Percentiles rank a stretch among this genome's conserved stretches.
phyloP scores from a whole-genome alignment of 2,113 vertebrate species.

The Ellobius talpinus region DNA sequence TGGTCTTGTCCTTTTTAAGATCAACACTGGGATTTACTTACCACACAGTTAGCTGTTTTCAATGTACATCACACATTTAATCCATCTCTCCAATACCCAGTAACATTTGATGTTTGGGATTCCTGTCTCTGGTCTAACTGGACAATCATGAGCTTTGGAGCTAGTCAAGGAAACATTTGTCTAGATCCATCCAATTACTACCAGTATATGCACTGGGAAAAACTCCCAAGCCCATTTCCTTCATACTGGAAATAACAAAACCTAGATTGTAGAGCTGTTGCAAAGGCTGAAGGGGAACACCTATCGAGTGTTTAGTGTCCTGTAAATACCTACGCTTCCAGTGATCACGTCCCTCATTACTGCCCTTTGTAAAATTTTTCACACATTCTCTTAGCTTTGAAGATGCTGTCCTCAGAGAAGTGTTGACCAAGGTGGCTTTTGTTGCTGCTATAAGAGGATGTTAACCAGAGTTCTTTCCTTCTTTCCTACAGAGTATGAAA shows the following conservation, averaged over 20 bases:
- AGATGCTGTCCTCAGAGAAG: neutral
- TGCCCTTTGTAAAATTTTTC: neutral
- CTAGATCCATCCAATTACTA: neutral
- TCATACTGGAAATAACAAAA: neutral
- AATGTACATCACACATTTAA: neutral
- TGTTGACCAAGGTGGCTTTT: neutral
- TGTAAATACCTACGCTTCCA: neutral
- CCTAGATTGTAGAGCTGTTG: neutral
- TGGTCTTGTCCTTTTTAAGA: neutral
- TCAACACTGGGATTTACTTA: neutral
- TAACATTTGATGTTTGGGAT: slow-evolving; percentile 2
- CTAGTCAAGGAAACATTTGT: neutral
- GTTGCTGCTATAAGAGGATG: neutral
- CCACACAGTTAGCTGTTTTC: neutral
- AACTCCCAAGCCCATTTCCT: neutral
- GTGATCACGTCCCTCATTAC: neutral
- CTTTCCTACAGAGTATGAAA: neutral
- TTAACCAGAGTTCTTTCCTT: slow-evolving; percentile 10
- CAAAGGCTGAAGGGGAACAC: neutral
- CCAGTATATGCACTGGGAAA: neutral
- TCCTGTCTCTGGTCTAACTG: neutral
- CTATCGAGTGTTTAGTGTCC: neutral
- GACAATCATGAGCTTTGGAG: neutral
- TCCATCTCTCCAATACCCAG: neutral
- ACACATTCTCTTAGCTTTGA: neutral